phyloP scores from a whole-genome alignment of 2,888 invertebrate species.

The Scrobipalpa atriplicella region DNA sequence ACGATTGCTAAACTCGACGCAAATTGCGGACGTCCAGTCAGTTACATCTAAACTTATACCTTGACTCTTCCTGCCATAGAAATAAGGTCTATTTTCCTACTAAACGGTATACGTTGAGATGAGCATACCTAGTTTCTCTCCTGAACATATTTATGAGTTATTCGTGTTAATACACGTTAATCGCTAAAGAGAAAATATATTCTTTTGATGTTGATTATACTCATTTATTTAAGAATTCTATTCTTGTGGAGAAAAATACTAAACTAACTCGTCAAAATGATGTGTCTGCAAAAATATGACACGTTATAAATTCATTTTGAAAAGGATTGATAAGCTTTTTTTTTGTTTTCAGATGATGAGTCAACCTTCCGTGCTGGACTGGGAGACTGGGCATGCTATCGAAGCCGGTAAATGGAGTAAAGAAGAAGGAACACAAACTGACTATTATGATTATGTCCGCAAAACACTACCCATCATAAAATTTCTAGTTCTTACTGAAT shows the following conservation, averaged over 20 bases:
- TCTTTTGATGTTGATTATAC: constrained; percentile 73
- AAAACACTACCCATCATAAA: no score
- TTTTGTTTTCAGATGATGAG: constrained; percentile 22
- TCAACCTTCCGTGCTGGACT: background rate
- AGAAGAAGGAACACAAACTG: no score
- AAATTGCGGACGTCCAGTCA: constrained; percentile 68
- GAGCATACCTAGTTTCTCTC: constrained; percentile 32
- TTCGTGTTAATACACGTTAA: constrained; percentile 70
- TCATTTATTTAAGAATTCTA: constrained; percentile 65
- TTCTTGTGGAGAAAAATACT: constrained; percentile 53
- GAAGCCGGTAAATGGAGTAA: no score
- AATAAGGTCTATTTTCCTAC: background rate
- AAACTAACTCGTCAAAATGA: constrained; percentile 59
- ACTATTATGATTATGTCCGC: no score
- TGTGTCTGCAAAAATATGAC: constrained; percentile 50
- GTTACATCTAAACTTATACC: background rate
- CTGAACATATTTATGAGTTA: constrained; percentile 74
- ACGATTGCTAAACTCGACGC: constrained; percentile 69
- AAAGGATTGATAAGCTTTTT: constrained; percentile 50
- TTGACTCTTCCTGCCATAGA: background rate
- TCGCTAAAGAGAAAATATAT: constrained; percentile 62
- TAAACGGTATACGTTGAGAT: background rate
- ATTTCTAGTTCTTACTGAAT: no score
- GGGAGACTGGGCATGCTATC: no score
- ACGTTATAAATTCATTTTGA: constrained; percentile 49